Evolutionary conservation across 1,140 invertebrate species (phyloP).

Genomic region (Platyscapa corneri): DNA sequence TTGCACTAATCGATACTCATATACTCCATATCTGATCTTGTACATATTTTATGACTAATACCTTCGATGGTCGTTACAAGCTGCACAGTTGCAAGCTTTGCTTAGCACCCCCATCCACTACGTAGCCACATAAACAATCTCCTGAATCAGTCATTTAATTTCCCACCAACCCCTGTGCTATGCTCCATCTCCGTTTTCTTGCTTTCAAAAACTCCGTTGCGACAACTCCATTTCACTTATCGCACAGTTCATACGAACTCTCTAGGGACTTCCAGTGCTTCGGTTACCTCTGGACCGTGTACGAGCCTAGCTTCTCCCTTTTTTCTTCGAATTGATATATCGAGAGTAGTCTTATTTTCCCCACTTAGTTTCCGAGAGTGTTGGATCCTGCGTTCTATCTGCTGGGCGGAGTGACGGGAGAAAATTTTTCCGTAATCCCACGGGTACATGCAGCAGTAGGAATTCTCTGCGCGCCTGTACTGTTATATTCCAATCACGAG

Average conservation of each 20-base stretch:
- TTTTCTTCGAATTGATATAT: conserved; percentile 20
- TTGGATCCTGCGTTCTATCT: too few species aligned
- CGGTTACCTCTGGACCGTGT: neutral
- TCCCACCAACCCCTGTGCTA: too few species aligned
- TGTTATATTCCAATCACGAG: conserved; percentile 66
- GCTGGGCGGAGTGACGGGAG: neutral
- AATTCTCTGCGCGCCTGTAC: neutral
- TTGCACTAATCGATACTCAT: neutral
- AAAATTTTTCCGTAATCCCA: conserved; percentile 44
- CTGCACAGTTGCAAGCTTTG: too few species aligned
- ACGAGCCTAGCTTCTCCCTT: neutral
- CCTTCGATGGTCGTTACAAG: neutral
- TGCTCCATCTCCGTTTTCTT: neutral
- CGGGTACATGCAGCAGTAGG: conserved; percentile 1
- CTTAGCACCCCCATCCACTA: too few species aligned
- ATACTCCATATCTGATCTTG: neutral
- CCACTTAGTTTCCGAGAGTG: neutral
- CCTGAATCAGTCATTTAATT: conserved; percentile 37
- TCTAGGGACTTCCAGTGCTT: neutral
- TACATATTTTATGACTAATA: neutral
- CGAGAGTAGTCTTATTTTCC: neutral
- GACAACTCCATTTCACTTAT: conserved; percentile 52
- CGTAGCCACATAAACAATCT: conserved; percentile 24
- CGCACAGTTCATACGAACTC: conserved; percentile 40
- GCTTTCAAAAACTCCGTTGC: conserved; percentile 2